Conservation (phyloP, 1,140 invertebrate species). For the Odontomachus brunneus region DNA sequence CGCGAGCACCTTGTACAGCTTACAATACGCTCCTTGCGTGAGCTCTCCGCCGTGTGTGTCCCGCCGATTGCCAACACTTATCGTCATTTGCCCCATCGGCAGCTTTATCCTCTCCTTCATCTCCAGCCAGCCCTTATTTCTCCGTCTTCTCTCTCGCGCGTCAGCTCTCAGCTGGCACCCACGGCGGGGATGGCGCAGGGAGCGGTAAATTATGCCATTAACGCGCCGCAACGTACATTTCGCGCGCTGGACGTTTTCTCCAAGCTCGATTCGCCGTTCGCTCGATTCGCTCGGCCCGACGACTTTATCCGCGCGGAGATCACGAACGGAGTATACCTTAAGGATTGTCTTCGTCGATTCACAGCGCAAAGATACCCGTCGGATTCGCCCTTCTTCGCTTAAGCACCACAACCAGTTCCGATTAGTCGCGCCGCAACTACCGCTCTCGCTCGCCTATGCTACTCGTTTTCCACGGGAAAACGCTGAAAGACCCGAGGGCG, state of each 20-base stretch:
- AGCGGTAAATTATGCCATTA: constrained; percentile 1
- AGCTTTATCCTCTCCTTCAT: neutral
- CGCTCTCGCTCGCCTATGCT: neutral
- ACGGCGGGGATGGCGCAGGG: neutral
- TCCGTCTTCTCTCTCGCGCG: neutral
- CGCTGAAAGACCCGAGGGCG: neutral
- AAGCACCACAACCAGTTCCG: constrained; percentile 59
- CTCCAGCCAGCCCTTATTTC: neutral
- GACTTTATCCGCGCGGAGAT: constrained; percentile 35
- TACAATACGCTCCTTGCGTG: too few relatives aligned
- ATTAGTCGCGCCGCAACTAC: constrained; percentile 45
- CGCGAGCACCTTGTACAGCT: too few relatives aligned
- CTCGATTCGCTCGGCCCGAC: constrained; percentile 34
- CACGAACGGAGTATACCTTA: constrained; percentile 41
- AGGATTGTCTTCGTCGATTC: constrained; percentile 60
- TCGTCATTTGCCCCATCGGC: neutral
- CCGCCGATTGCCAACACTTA: neutral
- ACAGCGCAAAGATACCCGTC: constrained; percentile 51
- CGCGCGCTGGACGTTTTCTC: neutral
- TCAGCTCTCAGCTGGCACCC: neutral
- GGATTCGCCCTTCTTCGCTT: constrained; percentile 52
- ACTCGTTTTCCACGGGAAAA: constrained; percentile 35
- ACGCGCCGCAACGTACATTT: neutral
- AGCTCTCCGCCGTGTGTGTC: too few relatives aligned
- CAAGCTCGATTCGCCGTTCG: constrained; percentile 8